Evolutionary conservation across 2,113 vertebrate species (phyloP), one percentile per base, ranked within the genome.

Genomic region (Equus quagga): DNA sequence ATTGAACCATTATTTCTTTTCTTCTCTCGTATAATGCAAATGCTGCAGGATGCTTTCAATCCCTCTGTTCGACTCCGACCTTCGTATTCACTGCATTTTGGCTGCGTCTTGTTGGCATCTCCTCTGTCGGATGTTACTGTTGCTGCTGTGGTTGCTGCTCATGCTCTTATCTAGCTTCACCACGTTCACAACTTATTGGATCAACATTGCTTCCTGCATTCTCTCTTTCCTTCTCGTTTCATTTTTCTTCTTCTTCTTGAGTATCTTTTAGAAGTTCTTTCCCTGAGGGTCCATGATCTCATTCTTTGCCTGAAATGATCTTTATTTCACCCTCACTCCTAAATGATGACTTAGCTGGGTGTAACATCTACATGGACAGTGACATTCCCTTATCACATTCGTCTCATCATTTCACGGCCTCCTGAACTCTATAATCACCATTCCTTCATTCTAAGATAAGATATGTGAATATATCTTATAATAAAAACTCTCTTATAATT

Each of bases 41-140:
- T 19, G 36, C 49, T 17, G 12, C 23, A 26, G 28, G 26, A 54
- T 5, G 4, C 51, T 9, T 1, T 6, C 14, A 8, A 10, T 2
- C 54, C 24, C n/a, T 5, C 2, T 56, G 6, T 4, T 41, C 54
- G 4, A 0, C 23, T 14, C 10, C 21, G 1, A 9, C 6, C 14
- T 8, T 7, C 13, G 1, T 0, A 24, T 9, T 41, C 56, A 10
- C 8, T 8, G 2, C 31, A 0, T 6, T 26, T 41, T 54, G 13
- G 31, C 62, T 17, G 8, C 8, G 5, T 1, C n/a, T 2, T 0
- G 19, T 0, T 3, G 3, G 0, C 21, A 1, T 11, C n/a, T 0
- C 51, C 26, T 36, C 15, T 19, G 0, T 24, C 8, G 12, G 49
- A 9, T 3, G 18, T 3, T 6, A 6, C 0, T 3, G 0, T 0